Base-by-base conservation (phyloP, 1,140 invertebrate genomes). In the Holcopasites calliopsidis region DNA sequence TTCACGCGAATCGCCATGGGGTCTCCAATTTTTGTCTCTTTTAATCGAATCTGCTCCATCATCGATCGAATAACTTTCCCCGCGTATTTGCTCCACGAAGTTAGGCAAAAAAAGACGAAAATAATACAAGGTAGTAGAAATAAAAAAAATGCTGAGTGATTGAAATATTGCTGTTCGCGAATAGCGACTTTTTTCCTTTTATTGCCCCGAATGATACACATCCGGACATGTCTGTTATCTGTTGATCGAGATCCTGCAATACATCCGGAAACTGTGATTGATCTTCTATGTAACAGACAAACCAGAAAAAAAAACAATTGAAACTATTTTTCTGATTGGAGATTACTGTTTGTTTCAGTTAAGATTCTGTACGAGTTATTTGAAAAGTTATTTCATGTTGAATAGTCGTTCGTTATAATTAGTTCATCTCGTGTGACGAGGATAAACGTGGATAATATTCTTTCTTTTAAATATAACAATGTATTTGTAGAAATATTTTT, bases 231-330 rank as follows among this genome's bases (percentile, higher is more conserved):
- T 50, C 33, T 66, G 64, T 54, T 54, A 54, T 54, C 35, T 31
- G 65, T 68, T 54, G 18, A 68, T 26, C 50, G 50, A 68, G 35
- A 3, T 26, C 31, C 35, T 5, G 21, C 65, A 26, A 68, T 54
- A 54, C 65, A 54, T 18, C 38, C 65, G 16, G 47, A 49, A 31
- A 65, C 31, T 65, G 49, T 40, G 65, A 68, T 68, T 54, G 40
- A 68, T 68, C 18, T 23, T 35, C 31, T 18, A 16, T 16, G 31
- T 47, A 49, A 33, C 28, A 31, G 11, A 8, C 13, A n/a, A 11
- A 10, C 16, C 21, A 5, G 1, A 38, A 33, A 57, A 57, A 23
- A 38, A 60, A n/a, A n/a, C n/a, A n/a, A n/a, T n/a, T n/a, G n/a
- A n/a, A n/a, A n/a, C 38, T 35, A 62, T 62, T 62, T 44, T 13